These are phyloP conservation scores for Orcinus orca DNA, from an alignment of 2,113 vertebrate species.

Conservation along the genomic window DNA sequence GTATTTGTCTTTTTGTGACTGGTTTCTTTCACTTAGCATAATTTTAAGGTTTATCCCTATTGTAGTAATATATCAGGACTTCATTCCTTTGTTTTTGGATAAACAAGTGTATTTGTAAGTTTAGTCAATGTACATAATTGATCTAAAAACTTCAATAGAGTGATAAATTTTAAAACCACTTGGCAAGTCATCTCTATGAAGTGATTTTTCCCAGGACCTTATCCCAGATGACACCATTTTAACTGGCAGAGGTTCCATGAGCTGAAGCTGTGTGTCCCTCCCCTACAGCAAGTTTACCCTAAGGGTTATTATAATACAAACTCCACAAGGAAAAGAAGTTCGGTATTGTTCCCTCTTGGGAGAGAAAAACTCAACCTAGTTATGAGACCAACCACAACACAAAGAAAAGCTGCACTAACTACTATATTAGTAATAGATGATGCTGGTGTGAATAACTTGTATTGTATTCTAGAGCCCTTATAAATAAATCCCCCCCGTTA, in stretches of 20 bases:
- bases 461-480: constrained; percentile 72
- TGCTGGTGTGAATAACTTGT: constrained; percentile 73
- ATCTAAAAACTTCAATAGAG: constrained; percentile 70
- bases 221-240: neutral
- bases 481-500: constrained; percentile 64
- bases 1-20: neutral
- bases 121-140: constrained; percentile 75
- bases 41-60: neutral
- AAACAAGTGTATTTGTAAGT: constrained; percentile 78
- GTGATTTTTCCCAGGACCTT: constrained; percentile 31
- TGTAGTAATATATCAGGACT: neutral
- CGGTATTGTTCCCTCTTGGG: neutral
- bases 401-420: constrained; percentile 70
- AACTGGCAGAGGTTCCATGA: neutral
- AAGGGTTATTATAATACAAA: constrained; percentile 37
- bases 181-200: neutral
- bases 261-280: neutral
- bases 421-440: constrained; percentile 57
- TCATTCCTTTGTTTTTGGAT: constrained; percentile 29
- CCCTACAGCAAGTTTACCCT: constrained; percentile 11
- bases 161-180: constrained; percentile 62
- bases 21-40: neutral
- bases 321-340: constrained; percentile 32
- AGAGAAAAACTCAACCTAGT: constrained; percentile 30
- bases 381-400: constrained; percentile 64